Percentiles rank a stretch among this genome's conserved stretches.
phyloP scores from a whole-genome alignment of 2,797 vertebrate species.

The Mus spretus region DNA sequence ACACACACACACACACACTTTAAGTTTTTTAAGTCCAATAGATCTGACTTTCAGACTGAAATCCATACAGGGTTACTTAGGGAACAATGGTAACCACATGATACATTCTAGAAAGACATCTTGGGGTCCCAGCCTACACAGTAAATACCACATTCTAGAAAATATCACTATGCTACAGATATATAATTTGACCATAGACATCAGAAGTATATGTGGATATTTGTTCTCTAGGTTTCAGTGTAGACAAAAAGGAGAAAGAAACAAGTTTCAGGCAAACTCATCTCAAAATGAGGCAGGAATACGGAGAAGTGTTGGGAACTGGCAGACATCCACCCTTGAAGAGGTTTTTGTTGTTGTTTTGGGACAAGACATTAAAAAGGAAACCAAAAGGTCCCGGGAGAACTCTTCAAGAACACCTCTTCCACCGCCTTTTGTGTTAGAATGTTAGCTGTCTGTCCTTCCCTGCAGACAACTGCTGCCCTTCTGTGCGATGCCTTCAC shows the following conservation, averaged over 20 bases:
- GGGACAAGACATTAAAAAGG: background rate
- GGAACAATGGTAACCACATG: background rate
- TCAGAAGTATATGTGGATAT: background rate
- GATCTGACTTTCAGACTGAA: background rate
- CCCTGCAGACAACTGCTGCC: background rate
- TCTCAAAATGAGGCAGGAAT: background rate
- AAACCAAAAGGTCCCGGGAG: background rate
- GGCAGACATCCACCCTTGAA: background rate
- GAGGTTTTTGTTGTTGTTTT: background rate
- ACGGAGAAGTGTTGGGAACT: background rate
- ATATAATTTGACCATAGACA: background rate
- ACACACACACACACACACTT: accelerated
- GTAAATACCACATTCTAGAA: background rate
- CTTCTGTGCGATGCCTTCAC: no score
- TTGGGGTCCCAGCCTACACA: background rate
- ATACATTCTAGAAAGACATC: background rate
- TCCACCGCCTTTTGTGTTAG: background rate
- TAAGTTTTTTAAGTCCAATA: background rate
- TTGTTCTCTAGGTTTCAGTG: background rate
- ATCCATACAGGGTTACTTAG: background rate
- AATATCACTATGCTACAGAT: background rate
- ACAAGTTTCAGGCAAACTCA: background rate
- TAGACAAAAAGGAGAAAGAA: background rate
- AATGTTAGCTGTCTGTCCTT: background rate
- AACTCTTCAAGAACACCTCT: background rate